Evolutionary conservation across 1,140 invertebrate species (phyloP), one percentile per base, ranked within the genome.

Genomic region (Cardiocondyla obscurior): DNA sequence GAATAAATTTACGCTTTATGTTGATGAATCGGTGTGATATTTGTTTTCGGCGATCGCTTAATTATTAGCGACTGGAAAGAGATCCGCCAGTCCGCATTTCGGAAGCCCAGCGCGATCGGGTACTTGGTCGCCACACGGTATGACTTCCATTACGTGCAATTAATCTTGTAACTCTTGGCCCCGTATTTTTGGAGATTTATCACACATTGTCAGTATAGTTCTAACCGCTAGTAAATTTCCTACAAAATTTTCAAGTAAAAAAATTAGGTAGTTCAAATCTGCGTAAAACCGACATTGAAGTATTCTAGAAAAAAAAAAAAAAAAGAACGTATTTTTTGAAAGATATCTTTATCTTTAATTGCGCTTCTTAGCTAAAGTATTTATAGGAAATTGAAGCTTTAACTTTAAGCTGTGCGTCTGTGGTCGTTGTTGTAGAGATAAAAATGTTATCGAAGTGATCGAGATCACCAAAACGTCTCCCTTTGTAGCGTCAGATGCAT

Each of bases 91-190:
- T 88, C 92, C 92, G 58, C 90, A 92, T 88, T 91, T 91, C 46
- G 93, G 93, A 91, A 94, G 93, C 62, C 93, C 93, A 76, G 92
- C 90, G 83, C 62, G 74, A 25, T 91, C 88, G 83, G 86, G 88
- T 62, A 87, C 82, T 44, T 87, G 90, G 67, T 89, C 90, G 57
- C 58, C 88, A 51, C 88, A 85, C 77, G 93, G 93, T 94, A 93
- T 88, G 88, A 88, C 72, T 84, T 81, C 28, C 36, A 16, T 83
- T 81, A 84, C 77, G 86, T 84, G 51, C 72, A 69, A 62, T 28
- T n/a, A 28, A 72, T 16, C n/a, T 58, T 49, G 16, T 64, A 30
- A n/a, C n/a, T n/a, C n/a, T n/a, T n/a, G n/a, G n/a, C 12, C 25
- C 16, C 6, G 44, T 67, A 67, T 30, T 39, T 39, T 51, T 67